Evolutionary conservation across 2,888 invertebrate genomes (phyloP), one percentile per base, ranked within the genome.

Genomic region (Mystacides longicornis): DNA sequence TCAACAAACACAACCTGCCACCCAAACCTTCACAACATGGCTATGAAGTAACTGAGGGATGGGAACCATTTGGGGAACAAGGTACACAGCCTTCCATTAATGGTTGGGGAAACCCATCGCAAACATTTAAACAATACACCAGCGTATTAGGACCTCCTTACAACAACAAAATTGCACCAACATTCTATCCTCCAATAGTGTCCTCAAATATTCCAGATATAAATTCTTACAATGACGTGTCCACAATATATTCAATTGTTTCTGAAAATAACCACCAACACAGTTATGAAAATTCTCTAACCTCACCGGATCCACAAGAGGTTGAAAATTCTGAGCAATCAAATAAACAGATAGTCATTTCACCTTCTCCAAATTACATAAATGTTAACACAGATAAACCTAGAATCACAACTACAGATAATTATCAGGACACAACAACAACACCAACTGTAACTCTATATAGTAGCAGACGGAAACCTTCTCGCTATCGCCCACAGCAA

Each of bases 321-420:
- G 75, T 76, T 68, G 69, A 73, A 62, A 74, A 75, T 11, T 51
- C 71, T 64, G 71, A 73, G 65, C 72, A 72, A 64, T 76, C 76
- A 54, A 74, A 72, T 58, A 74, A 75, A 62, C 75, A 75, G 49
- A 42, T 47, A 18, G 31, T 52, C 51, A 59, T 43, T 23, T 61
- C 23, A 22, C 59, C n/a, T 7, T 48, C 57, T n/a, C 57, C 59
- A 3, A 22, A 56, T 4, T 56, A 51, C 33, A 37, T 47, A 9
- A 21, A 23, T 11, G 42, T 31, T 7, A n/a, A 43, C 18, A 7
- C 14, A 5, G 23, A 43, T 18, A 23, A 9, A 42, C 19, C 27
- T 23, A 27, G 31, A 21, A 19, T 51, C 3, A 49, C 56, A 3
- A 54, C 56, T 14, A 54, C 59, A 56, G 71, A 75, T 22, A 59